These are phyloP conservation scores for Mechanitis mazaeus DNA, from an alignment of 2,888 invertebrate species.

Conservation along the genomic window DNA sequence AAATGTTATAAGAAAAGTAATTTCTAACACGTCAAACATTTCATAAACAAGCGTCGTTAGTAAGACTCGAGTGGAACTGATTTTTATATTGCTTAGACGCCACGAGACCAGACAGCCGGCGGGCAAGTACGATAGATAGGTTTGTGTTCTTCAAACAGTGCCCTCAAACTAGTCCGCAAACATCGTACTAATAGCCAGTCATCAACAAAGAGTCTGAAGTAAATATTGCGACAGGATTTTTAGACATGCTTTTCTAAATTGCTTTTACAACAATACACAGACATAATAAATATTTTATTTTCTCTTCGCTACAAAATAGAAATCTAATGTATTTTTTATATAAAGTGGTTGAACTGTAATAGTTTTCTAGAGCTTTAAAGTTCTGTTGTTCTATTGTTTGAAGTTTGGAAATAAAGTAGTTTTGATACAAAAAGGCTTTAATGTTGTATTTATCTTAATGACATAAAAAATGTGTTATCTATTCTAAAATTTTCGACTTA, in stretches of 20 bases:
- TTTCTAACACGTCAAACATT: conserved; percentile 67
- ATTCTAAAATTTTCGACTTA: neutral
- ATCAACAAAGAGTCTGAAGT: conserved; percentile 41
- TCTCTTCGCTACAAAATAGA: too few species aligned
- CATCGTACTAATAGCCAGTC: conserved; percentile 44
- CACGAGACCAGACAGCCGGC: conserved; percentile 11
- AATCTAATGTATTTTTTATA: too few species aligned
- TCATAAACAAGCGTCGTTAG: conserved; percentile 51
- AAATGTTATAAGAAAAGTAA: conserved; percentile 47
- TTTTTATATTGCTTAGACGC: conserved; percentile 42
- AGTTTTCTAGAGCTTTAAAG: too few species aligned
- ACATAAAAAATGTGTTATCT: neutral
- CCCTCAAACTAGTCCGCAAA: conserved; percentile 33
- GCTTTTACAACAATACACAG: conserved; percentile 21
- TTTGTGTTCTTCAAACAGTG: conserved; percentile 16
- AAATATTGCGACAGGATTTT: conserved; percentile 49
- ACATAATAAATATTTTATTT: conserved; percentile 7
- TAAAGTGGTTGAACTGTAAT: too few species aligned
- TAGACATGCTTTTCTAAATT: conserved; percentile 29
- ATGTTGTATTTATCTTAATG: too few species aligned
- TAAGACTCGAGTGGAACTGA: conserved; percentile 48
- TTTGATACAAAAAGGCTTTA: too few species aligned
- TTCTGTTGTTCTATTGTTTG: too few species aligned
- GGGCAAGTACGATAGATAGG: conserved; percentile 13
- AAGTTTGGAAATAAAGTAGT: neutral